Evolutionary conservation across 2,797 vertebrate genomes (phyloP).

Genomic region (Anniella stebbinsi): DNA sequence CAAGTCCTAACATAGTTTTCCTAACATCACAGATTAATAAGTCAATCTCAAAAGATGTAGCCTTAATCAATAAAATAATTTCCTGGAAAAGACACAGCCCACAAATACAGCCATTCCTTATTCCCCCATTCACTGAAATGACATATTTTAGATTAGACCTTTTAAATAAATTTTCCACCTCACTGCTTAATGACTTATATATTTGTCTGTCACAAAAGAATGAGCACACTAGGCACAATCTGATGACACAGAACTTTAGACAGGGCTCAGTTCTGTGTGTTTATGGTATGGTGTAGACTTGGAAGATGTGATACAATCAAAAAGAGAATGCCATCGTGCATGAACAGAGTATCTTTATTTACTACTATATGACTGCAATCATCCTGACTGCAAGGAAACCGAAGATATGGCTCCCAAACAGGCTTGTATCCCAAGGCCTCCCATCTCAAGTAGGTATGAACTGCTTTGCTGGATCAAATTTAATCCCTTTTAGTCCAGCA

Average conservation of each 20-base stretch:
- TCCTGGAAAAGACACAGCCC: not conserved
- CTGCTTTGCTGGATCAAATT: not conserved
- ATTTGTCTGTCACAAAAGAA: not conserved
- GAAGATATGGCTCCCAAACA: not conserved
- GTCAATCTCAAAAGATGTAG: not conserved
- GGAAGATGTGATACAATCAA: not conserved
- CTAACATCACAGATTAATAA: not conserved
- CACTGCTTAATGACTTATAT: not conserved
- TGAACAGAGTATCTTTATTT: not conserved
- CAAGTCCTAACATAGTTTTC: not conserved
- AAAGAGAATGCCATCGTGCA: not conserved
- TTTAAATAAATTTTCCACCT: not conserved
- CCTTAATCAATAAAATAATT: not conserved
- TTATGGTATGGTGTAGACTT: not conserved
- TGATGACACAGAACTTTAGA: not conserved
- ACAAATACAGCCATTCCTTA: not conserved
- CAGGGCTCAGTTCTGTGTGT: not conserved
- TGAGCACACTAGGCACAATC: not conserved
- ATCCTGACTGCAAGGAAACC: not conserved
- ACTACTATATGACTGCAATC: not conserved
- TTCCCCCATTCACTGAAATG: not conserved
- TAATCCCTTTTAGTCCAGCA: not conserved
- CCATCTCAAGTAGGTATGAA: not conserved
- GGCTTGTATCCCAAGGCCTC: not conserved
- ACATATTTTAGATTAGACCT: not conserved